phyloP scores from a whole-genome alignment of 2,888 invertebrate species.

The Chymomyza fuscimana region DNA sequence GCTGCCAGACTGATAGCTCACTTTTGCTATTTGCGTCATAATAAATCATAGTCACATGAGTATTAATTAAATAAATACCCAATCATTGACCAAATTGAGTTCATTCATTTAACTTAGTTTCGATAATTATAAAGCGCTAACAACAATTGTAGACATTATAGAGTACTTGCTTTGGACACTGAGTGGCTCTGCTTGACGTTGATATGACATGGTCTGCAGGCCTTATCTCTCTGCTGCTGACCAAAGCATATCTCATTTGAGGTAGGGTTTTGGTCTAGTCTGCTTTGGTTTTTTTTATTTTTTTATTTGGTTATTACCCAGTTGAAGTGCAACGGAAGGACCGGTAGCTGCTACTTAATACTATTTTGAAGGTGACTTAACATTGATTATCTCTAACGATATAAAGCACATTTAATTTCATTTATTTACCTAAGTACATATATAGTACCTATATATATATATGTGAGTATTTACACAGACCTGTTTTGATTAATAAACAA shows the following conservation, averaged over 20 bases:
- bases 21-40: constrained; percentile 58
- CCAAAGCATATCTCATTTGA: constrained; percentile 21
- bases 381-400: constrained; percentile 62
- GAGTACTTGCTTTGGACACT: neutral
- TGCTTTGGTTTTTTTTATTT: neutral
- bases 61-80: constrained; percentile 70
- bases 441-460: constrained; percentile 28
- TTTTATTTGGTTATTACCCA: neutral
- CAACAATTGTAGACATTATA: constrained; percentile 2
- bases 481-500: constrained; percentile 55
- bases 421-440: constrained; percentile 46
- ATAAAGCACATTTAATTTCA: constrained; percentile 62
- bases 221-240: constrained; percentile 26
- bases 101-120: constrained; percentile 29
- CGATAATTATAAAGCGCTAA: constrained; percentile 34
- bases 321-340: neutral
- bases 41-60: constrained; percentile 60
- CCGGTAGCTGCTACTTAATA: neutral
- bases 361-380: constrained; percentile 30
- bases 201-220: neutral
- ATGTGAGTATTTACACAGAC: constrained; percentile 30
- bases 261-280: neutral
- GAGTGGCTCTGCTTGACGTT: constrained; percentile 2
- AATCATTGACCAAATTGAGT: constrained; percentile 16
- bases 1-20: constrained; percentile 46